Base-by-base conservation (phyloP, 2,113 vertebrate species). In the Amphilophus citrinellus region DNA sequence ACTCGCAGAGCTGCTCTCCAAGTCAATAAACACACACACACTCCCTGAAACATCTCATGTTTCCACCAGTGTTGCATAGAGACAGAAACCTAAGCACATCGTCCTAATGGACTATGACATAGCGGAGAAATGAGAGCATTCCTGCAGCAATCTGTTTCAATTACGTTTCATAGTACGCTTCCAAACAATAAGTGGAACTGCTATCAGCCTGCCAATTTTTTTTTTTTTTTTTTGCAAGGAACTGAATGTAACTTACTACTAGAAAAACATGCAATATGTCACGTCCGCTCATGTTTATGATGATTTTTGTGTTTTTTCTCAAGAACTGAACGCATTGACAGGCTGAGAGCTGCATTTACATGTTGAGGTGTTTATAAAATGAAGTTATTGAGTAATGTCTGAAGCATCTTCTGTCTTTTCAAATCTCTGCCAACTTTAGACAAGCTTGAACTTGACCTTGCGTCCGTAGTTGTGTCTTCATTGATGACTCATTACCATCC, bases 71-170 rank as follows among this genome's bases (percentile, higher is more conserved):
- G 66, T 42, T 80, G 79, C 18, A 37, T 80, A 78, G 73, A 76
- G 27, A 35, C 11, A 77, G 84, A 92, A 91, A 91, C 83, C 66
- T 6, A 44, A 87, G 83, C 89, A 3, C 78, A 8, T 81, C 8
- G 27, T 60, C 83, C 82, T 83, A 85, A 84, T 89, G 86, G 39
- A 82, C 80, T 84, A 89, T 92, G 90, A 91, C 93, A 89, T 88
- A 88, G 86, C 2, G 27, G 22, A 80, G 75, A 81, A 91, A 88
- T 79, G 71, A 73, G 65, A 88, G 61, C 78, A 63, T 89, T 90
- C 86, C 87, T 85, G 63, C 84, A 79, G 81, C 47, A 76, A 30
- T 68, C 32, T 30, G 56, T 77, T 79, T 81, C 80, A 84, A 61
- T 84, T 81, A 17, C 11, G 87, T 87, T 88, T 87, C 44, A 63